Conservation (phyloP, 2,888 invertebrate genomes). For the Nephrotoma guestfalica region DNA sequence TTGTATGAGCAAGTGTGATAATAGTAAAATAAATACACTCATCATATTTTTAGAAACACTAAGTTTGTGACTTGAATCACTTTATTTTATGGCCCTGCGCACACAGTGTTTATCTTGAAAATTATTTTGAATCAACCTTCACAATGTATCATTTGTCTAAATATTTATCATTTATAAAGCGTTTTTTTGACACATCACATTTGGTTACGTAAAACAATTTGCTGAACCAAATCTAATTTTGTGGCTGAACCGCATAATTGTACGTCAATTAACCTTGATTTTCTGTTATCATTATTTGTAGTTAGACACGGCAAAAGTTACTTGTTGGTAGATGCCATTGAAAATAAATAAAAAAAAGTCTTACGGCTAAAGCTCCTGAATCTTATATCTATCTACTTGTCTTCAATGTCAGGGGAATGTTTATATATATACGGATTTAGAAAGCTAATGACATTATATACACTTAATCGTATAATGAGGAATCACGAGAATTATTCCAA, state of each 20-base stretch:
- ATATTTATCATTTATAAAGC: neutral
- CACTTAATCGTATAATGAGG: neutral
- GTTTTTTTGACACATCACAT: neutral
- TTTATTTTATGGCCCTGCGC: neutral
- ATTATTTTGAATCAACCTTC: neutral
- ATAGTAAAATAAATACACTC: too few relatives aligned
- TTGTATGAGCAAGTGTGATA: too few relatives aligned
- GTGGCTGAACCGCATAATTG: neutral
- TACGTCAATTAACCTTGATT: neutral
- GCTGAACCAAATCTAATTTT: neutral
- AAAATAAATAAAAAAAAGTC: neutral
- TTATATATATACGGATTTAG: neutral
- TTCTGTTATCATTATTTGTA: neutral
- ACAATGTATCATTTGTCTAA: neutral
- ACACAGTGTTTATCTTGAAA: neutral
- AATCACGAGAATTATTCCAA: too few relatives aligned
- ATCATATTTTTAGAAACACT: neutral
- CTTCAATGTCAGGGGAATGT: neutral
- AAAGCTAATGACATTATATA: neutral
- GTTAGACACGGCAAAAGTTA: neutral
- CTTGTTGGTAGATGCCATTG: neutral
- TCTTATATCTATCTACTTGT: neutral
- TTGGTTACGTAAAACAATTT: neutral
- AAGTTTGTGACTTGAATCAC: neutral
- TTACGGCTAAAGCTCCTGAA: neutral